Percentiles rank a stretch among this genome's conserved stretches.
Evolutionary conservation across 1,140 invertebrate species (phyloP).

Genomic region (Cherax quadricarinatus): DNA sequence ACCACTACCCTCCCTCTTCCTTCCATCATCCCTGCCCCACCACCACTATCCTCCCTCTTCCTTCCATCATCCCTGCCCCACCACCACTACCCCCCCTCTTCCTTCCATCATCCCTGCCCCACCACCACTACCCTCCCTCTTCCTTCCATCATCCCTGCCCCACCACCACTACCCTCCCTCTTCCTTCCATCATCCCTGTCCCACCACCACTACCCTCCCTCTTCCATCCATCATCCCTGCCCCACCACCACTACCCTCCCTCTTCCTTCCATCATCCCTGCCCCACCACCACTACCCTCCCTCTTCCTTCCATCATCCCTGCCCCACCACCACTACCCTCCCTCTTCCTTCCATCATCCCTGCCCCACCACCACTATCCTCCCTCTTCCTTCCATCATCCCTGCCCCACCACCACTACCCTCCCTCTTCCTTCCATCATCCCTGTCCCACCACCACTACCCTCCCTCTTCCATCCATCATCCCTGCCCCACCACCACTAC

Average conservation of each 20-base stretch:
- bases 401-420: background rate
- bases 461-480: background rate
- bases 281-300: background rate
- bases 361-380: background rate
- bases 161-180: too few relatives aligned
- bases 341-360: background rate
- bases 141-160: background rate
- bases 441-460: too few relatives aligned
- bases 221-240: background rate
- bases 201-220: too few relatives aligned
- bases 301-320: too few relatives aligned
- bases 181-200: too few relatives aligned
- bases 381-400: background rate
- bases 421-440: background rate
- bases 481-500: background rate
- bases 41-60: background rate
- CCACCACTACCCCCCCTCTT: background rate
- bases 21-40: background rate
- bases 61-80: too few relatives aligned
- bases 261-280: background rate
- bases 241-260: background rate
- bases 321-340: too few relatives aligned
- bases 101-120: background rate
- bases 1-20: background rate
- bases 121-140: background rate